phyloP scores from a whole-genome alignment of 2,888 invertebrate genomes.

The Eristalis intricaria region DNA sequence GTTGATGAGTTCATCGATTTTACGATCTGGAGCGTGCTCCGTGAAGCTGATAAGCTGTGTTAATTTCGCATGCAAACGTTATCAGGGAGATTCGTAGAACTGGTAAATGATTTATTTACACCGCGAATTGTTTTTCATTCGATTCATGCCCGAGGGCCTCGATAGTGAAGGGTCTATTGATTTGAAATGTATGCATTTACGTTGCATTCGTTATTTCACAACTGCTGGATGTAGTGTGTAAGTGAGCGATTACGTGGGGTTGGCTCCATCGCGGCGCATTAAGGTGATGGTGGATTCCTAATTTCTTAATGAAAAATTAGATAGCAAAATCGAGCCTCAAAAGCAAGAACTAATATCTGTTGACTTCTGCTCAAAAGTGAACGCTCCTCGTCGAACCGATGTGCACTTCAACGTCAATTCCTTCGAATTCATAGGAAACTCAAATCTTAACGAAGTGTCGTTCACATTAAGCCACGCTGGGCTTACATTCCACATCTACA shows the following conservation, averaged over 20 bases:
- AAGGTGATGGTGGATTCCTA: neutral
- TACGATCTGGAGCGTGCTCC: constrained; percentile 15
- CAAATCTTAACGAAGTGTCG: too few species aligned
- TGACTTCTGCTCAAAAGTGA: too few species aligned
- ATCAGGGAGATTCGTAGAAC: constrained; percentile 1
- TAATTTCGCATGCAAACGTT: constrained; percentile 24
- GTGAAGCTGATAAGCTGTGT: neutral
- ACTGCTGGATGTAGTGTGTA: neutral
- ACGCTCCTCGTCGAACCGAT: too few species aligned
- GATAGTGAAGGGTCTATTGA: neutral
- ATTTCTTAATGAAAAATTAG: too few species aligned
- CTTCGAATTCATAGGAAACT: too few species aligned
- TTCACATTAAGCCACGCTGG: too few species aligned
- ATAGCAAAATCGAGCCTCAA: too few species aligned
- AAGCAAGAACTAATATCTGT: too few species aligned
- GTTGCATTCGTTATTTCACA: neutral
- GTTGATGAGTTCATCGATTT: constrained; percentile 13
- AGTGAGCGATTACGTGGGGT: neutral
- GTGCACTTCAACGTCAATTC: too few species aligned
- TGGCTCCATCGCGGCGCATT: neutral
- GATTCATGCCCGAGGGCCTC: neutral
- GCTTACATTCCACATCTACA: too few species aligned
- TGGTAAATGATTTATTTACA: constrained; percentile 10
- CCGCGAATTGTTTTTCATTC: neutral
- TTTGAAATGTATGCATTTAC: neutral